Base-by-base conservation (phyloP, 2,113 vertebrate genomes). In the Eublepharis macularius region DNA sequence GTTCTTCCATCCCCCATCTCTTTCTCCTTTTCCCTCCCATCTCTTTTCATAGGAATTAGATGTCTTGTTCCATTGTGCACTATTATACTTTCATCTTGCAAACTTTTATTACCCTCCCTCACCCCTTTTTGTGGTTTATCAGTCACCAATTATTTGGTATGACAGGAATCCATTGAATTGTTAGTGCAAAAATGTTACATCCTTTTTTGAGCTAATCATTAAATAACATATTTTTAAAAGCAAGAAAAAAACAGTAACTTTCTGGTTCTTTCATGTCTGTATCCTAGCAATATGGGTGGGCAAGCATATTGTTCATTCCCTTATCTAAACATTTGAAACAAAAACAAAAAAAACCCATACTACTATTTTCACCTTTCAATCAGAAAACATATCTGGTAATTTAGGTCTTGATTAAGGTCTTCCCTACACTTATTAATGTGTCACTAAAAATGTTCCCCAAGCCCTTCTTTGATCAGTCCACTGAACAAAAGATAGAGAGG, bases 271-370 rank as follows among this genome's bases (percentile, higher is more conserved):
- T 91, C 87, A 69, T 83, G 73, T 83, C 90, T 91, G 88, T 88
- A 89, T 90, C 77, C 66, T 80, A 87, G 90, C 90, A 94, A 92
- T 90, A 87, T 83, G 74, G 81, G 90, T 80, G 54, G 54, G 54
- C 36, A 89, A 80, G 81, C 87, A 29, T 89, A 90, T 69, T 69
- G 65, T 93, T 76, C 95, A 96, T 43, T 36, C 9, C 43, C 11
- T 69, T 34, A 49, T 69, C 19, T 21, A 49, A 49, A 81, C 69
- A 36, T 6, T 14, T 69, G 4, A 51, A 16, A 13, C 10, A 21
- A n/a, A 12, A 13, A 51, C 12, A 49, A 65, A 29, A 32, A 13
- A 13, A n/a, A n/a, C n/a, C n/a, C n/a, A n/a, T n/a, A n/a, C n/a
- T n/a, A 54, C 51, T 54, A 54, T 54, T 54, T 11, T 54, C 12